Evolutionary conservation across 2,888 invertebrate genomes (phyloP).

Genomic region (Eupithecia subumbrata): DNA sequence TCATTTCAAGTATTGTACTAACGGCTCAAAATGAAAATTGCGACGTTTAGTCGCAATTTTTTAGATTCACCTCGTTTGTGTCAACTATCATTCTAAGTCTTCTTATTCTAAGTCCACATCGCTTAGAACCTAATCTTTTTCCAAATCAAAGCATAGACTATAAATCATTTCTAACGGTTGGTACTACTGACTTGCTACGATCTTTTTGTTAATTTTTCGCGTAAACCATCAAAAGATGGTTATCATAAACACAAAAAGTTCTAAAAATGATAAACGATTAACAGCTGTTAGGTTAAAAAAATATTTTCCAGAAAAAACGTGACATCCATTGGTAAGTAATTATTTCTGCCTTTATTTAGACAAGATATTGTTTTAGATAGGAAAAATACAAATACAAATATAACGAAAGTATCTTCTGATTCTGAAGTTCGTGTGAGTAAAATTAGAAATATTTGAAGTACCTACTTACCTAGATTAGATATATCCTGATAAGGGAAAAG

Average conservation of each 20-base stretch:
- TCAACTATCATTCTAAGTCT: too few relatives aligned
- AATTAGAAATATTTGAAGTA: background rate
- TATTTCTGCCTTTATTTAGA: constrained; percentile 6
- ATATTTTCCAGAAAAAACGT: constrained; percentile 45
- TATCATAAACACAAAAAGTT: constrained; percentile 41
- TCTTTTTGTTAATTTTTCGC: constrained; percentile 60
- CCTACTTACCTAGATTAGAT: background rate
- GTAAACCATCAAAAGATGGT: constrained; percentile 50
- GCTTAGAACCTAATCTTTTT: constrained; percentile 32
- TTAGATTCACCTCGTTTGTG: too few relatives aligned
- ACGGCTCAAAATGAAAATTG: too few relatives aligned
- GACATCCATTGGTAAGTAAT: constrained; percentile 35
- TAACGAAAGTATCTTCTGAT: background rate
- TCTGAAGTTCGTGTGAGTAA: background rate
- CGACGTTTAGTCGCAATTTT: too few relatives aligned
- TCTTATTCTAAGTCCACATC: constrained; percentile 25
- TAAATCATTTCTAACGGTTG: constrained; percentile 48
- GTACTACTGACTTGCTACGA: constrained; percentile 9
- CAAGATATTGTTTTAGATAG: background rate
- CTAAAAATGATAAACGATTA: constrained; percentile 56
- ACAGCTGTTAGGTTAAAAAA: constrained; percentile 49
- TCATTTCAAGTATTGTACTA: too few relatives aligned
- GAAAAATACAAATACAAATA: background rate
- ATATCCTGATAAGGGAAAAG: background rate
- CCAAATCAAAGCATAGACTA: constrained; percentile 33